phyloP scores from a whole-genome alignment of 2,888 invertebrate genomes.

The Acanthosoma haemorrhoidale region DNA sequence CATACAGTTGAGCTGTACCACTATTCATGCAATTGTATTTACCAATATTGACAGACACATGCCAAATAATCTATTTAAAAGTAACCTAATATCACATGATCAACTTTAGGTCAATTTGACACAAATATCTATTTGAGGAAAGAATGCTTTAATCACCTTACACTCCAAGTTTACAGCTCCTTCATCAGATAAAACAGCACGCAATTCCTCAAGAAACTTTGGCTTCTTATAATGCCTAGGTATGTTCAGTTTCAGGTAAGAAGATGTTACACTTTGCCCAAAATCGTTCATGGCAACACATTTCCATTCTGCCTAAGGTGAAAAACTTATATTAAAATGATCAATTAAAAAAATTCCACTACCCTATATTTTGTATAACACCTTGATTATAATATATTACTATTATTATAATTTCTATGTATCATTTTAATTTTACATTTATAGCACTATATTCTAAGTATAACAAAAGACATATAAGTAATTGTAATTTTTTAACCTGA shows the following conservation, averaged over 20 bases:
- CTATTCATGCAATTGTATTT: too few species aligned
- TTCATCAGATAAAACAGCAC: conserved; percentile 80
- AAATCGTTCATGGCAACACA: conserved; percentile 84
- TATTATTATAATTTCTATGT: too few species aligned
- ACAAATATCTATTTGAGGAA: not conserved
- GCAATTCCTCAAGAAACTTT: conserved; percentile 74
- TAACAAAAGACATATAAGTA: too few species aligned
- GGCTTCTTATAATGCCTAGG: conserved; percentile 86
- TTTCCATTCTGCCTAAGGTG: conserved; percentile 72
- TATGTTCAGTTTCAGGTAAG: conserved; percentile 75
- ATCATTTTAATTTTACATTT: too few species aligned
- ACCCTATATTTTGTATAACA: not conserved
- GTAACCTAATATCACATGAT: too few species aligned
- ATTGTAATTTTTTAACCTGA: conserved; percentile 52
- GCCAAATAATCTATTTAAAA: too few species aligned
- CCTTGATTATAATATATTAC: too few species aligned
- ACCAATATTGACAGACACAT: too few species aligned
- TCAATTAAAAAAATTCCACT: not conserved
- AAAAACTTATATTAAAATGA: not conserved
- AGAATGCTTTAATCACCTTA: conserved; percentile 50
- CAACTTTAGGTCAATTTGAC: not conserved
- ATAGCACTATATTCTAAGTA: too few species aligned
- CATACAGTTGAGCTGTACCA: too few species aligned
- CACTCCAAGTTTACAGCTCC: conserved; percentile 88
- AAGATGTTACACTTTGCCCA: conserved; percentile 82